phyloP scores from a whole-genome alignment of 2,113 vertebrate genomes.

The Tetrao urogallus region DNA sequence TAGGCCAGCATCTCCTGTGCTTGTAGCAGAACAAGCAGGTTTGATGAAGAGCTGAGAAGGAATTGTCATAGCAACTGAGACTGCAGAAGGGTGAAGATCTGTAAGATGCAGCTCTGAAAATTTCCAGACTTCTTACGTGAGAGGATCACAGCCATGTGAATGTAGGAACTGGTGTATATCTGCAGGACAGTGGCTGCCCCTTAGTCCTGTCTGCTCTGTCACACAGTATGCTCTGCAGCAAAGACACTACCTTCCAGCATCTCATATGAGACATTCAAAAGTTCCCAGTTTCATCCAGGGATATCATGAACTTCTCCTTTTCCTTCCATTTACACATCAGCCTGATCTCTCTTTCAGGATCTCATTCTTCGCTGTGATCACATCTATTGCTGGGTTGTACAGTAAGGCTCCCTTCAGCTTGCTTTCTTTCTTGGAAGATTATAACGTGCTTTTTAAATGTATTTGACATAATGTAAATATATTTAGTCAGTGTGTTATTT shows the following conservation, averaged over 20 bases:
- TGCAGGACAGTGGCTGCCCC: neutral
- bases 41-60: neutral
- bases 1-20: neutral
- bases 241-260: neutral
- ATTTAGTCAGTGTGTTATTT: neutral
- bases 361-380: neutral
- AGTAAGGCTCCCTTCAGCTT: neutral
- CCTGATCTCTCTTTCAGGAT: neutral
- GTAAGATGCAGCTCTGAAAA: neutral
- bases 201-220: neutral
- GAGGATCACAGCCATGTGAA: neutral
- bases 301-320: neutral
- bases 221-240: neutral
- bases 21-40: neutral
- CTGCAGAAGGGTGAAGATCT: neutral
- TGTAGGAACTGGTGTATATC: neutral
- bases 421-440: neutral
- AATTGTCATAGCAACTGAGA: slow-evolving; percentile 39
- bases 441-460: neutral
- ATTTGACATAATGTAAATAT: neutral
- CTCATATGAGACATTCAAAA: neutral
- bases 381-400: neutral
- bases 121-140: neutral
- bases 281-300: neutral
- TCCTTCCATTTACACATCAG: neutral